Evolutionary conservation across 2,888 invertebrate genomes (phyloP).

Genomic region (Agrochola lota): DNA sequence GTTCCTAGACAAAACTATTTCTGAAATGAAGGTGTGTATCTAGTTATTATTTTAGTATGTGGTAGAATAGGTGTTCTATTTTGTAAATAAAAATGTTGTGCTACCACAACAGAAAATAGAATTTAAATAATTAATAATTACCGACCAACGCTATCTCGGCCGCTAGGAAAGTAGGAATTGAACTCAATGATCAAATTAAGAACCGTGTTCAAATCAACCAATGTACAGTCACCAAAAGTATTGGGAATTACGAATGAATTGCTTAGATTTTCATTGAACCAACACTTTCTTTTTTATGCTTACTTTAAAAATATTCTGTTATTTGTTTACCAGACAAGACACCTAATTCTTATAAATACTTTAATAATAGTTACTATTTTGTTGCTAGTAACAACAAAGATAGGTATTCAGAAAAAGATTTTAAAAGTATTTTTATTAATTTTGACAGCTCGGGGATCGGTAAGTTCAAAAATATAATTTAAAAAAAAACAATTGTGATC

Average conservation of each 20-base stretch:
- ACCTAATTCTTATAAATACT: conserved; percentile 28
- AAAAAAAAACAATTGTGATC: conserved; percentile 35
- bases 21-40: conserved; percentile 95
- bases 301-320: neutral
- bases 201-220: neutral
- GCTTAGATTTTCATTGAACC: neutral
- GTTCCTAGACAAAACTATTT: conserved; percentile 94
- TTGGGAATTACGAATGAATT: neutral
- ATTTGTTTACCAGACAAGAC: neutral
- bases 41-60: conserved; percentile 25
- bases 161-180: neutral
- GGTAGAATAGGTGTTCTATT: neutral
- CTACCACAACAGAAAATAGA: neutral
- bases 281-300: too few species aligned
- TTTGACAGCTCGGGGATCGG: conserved; percentile 79
- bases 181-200: neutral
- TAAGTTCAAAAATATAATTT: conserved; percentile 70
- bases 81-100: conserved; percentile 3
- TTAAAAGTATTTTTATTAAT: conserved; percentile 58
- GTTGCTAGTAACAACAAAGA: neutral
- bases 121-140: neutral
- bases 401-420: neutral
- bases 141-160: neutral
- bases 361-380: neutral
- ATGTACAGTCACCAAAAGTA: neutral